phyloP scores from a whole-genome alignment of 2,888 invertebrate species.

The Xylota sylvarum region DNA sequence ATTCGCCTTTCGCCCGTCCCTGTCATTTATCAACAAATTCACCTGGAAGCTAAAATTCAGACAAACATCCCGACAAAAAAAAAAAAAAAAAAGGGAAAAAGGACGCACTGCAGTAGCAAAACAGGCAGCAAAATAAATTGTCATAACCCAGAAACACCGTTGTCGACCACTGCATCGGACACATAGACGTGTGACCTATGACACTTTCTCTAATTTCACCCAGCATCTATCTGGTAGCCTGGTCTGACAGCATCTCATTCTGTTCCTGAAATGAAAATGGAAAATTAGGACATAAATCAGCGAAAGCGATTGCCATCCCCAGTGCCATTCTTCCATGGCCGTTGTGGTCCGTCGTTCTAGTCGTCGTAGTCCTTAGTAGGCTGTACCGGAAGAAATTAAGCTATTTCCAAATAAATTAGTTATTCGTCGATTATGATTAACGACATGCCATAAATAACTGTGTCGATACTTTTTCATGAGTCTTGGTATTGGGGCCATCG shows the following conservation, averaged over 20 bases:
- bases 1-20: conserved; percentile 58
- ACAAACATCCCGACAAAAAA: conserved; percentile 30
- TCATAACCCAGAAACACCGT: conserved; percentile 68
- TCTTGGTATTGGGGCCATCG: conserved; percentile 21
- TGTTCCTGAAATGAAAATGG: conserved; percentile 72
- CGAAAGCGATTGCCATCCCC: conserved; percentile 64
- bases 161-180: conserved; percentile 45
- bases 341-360: conserved; percentile 10
- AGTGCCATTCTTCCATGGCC: conserved; percentile 23
- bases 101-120: conserved; percentile 67
- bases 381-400: conserved; percentile 75
- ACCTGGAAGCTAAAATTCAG: conserved; percentile 55
- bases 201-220: conserved; percentile 69
- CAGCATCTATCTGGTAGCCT: conserved; percentile 56
- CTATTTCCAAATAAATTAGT: conserved; percentile 76
- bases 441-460: conserved; percentile 75
- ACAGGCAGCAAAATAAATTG: conserved; percentile 62
- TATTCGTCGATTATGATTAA: conserved; percentile 77
- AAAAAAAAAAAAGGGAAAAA: conserved; percentile 30
- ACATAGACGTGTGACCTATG: conserved; percentile 66
- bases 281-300: conserved; percentile 77
- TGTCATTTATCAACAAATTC: conserved; percentile 70
- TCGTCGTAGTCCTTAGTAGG: conserved; percentile 19
- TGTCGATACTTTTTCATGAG: conserved; percentile 75
- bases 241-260: conserved; percentile 68